A percentile compares a stretch with the other conserved stretches of the same genome.
Evolutionary conservation across 2,797 vertebrate genomes (phyloP).

Genomic region (Erethizon dorsatum): DNA sequence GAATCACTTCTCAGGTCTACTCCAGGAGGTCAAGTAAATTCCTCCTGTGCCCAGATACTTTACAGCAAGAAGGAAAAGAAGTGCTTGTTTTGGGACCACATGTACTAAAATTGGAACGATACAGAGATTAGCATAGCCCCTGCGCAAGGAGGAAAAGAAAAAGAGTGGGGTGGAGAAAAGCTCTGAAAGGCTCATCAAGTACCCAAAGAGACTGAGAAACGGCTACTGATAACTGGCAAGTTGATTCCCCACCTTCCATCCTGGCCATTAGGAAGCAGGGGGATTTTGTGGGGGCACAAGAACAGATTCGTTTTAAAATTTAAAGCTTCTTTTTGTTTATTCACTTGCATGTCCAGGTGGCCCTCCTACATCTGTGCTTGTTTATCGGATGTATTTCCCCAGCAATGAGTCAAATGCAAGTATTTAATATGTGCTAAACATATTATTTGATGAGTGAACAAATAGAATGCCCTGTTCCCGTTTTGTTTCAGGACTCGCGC

Average conservation of each 20-base stretch:
- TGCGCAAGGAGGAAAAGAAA: not conserved
- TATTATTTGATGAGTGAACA: not conserved
- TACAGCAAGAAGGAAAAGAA: not conserved
- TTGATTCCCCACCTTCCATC: not conserved
- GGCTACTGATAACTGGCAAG: not conserved
- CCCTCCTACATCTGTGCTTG: not conserved
- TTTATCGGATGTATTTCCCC: conserved; percentile 18
- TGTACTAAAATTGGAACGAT: not conserved
- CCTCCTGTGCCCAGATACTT: not conserved
- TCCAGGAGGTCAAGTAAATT: not conserved
- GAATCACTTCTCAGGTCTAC: not conserved
- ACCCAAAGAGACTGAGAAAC: conserved; percentile 14
- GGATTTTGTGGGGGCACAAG: not conserved
- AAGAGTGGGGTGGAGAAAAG: not conserved
- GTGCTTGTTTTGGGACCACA: not conserved
- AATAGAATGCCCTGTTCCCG: not conserved
- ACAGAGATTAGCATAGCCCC: not conserved
- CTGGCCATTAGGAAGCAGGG: not conserved
- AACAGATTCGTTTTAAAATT: conserved; percentile 10
- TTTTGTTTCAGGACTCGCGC: not conserved
- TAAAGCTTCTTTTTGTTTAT: not conserved
- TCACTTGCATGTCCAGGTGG: not conserved
- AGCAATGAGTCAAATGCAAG: not conserved
- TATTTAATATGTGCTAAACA: not conserved
- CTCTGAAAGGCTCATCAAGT: not conserved